phyloP scores from a whole-genome alignment of 2,888 invertebrate genomes.

The Calliphora vomitoria region DNA sequence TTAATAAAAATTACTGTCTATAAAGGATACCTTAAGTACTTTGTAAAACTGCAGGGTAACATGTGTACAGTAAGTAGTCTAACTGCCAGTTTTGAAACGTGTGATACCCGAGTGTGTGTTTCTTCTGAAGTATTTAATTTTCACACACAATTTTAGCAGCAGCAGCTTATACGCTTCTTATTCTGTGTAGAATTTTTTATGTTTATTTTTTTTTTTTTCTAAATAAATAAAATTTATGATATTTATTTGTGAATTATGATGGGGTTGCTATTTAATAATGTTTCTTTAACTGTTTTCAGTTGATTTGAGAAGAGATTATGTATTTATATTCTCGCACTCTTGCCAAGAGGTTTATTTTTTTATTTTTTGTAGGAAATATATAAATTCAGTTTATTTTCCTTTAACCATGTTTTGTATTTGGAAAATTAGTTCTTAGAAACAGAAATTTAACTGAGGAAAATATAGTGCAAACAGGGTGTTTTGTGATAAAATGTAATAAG shows the following conservation, averaged over 20 bases:
- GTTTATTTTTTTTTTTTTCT: not conserved
- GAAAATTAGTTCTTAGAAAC: constrained; percentile 6
- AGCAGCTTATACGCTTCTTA: constrained; percentile 35
- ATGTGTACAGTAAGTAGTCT: too few species aligned
- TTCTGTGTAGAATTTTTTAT: not conserved
- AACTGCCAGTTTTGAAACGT: not conserved
- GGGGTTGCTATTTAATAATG: constrained; percentile 38
- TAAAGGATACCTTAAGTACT: too few species aligned
- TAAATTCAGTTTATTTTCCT: constrained; percentile 3
- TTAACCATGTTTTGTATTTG: not conserved
- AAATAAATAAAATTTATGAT: constrained; percentile 61
- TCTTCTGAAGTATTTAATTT: constrained; percentile 38
- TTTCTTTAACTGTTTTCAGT: constrained; percentile 12
- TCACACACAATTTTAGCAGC: constrained; percentile 38
- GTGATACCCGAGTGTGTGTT: not conserved
- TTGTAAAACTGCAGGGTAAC: too few species aligned
- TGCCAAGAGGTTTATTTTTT: not conserved
- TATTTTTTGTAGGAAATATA: constrained; percentile 3
- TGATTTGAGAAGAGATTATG: constrained; percentile 29
- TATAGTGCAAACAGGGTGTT: not conserved
- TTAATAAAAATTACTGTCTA: too few species aligned
- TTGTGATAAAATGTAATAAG: not conserved
- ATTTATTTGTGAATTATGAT: constrained; percentile 61
- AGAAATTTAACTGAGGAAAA: not conserved
- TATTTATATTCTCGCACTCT: not conserved